Conservation (phyloP, 2,888 invertebrate species). For the Chymomyza caudatula region DNA sequence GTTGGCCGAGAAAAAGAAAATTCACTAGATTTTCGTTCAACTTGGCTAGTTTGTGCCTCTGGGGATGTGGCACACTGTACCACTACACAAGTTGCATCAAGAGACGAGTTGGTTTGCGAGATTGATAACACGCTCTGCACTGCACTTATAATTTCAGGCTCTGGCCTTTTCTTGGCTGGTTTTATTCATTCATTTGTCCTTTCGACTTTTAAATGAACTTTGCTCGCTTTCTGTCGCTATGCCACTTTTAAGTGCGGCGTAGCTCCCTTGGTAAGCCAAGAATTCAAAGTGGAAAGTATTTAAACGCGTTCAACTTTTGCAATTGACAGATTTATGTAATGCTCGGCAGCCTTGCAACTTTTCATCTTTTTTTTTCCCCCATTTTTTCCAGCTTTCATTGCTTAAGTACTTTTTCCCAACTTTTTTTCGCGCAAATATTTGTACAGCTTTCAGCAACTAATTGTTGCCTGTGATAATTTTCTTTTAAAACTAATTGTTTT, state of each 20-base stretch:
- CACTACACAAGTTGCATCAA: slow-evolving; percentile 6
- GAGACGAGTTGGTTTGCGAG: slow-evolving; percentile 3
- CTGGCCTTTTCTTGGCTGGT: slow-evolving; percentile 26
- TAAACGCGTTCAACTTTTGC: slow-evolving; percentile 56
- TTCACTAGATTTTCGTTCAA: neutral
- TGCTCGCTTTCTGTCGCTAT: slow-evolving; percentile 34
- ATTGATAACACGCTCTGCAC: slow-evolving; percentile 23
- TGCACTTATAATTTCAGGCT: slow-evolving; percentile 26
- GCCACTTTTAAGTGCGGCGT: slow-evolving; percentile 13
- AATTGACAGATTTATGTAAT: slow-evolving; percentile 60
- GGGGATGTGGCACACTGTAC: slow-evolving; percentile 13
- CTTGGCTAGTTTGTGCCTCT: neutral
- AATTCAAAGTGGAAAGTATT: slow-evolving; percentile 36
- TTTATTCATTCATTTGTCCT: slow-evolving; percentile 68
- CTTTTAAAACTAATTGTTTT: neutral
- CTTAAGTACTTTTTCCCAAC: slow-evolving; percentile 10
- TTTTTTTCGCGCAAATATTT: slow-evolving; percentile 18
- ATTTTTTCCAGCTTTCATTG: neutral
- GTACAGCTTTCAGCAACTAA: slow-evolving; percentile 18
- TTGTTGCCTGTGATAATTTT: slow-evolving; percentile 15
- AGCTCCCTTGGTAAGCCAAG: slow-evolving; percentile 14
- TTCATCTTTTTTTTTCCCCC: neutral
- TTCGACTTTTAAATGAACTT: slow-evolving; percentile 70
- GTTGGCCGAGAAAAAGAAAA: neutral
- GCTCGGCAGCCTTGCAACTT: slow-evolving; percentile 9